Evolutionary conservation across 2,797 vertebrate species (phyloP), one percentile per base, ranked within the genome.

Genomic region (Bufotes viridis): DNA sequence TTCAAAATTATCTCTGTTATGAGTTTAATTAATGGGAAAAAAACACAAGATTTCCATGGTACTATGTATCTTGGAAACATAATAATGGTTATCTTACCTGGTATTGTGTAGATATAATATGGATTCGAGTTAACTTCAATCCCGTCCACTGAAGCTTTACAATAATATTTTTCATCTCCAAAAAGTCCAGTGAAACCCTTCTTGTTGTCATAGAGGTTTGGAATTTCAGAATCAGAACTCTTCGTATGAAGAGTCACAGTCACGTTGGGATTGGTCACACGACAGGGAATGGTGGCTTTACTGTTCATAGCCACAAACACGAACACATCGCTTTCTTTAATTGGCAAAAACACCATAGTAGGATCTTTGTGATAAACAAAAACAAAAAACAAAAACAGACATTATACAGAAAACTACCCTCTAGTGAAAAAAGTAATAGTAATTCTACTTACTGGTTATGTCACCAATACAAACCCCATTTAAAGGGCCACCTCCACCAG

Each of bases 81-180:
- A 42, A 29, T 24, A 42, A 12, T 20, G 24, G 6, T 14, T 22
- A 87, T 53, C 91, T 90, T 93, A 99, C 98, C 96, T 22, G 93
- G 80, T 78, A 99, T 96, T 85, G 94, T 97, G 93, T 96, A 95
- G 91, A 99, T 93, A 0, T 96, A 93, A 92, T 96, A 99, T 1
- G 89, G 55, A 0, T 96, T 94, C 0, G 97, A 98, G 75, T 96
- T 95, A 91, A 95, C 95, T 79, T 96, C 95, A 87, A 92, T 91
- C 69, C 96, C 97, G 20, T 96, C 94, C 61, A 96, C 90, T 1
- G 94, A 94, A 75, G 97, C 96, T 20, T 93, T 96, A 89, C 98
- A 99, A 91, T 96, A 92, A 2, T 98, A 99, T 57, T 94, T 95
- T 86, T 94, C 96, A 90, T 98, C 98, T 87, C 98, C 97, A 90